phyloP scores from a whole-genome alignment of 2,113 vertebrate species.

The Brachyhypopomus gauderio region DNA sequence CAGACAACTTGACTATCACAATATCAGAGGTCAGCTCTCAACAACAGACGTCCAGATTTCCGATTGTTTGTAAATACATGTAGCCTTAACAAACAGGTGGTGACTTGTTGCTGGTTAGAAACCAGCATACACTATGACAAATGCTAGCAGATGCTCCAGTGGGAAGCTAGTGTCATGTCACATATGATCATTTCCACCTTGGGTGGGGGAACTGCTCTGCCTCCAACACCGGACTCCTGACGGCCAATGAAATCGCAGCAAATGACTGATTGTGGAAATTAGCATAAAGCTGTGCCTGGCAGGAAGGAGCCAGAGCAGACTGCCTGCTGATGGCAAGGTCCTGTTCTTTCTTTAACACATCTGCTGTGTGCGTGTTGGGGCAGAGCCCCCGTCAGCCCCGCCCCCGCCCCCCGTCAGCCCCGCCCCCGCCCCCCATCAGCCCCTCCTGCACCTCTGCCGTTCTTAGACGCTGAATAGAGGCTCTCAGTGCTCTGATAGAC shows the following conservation, averaged over 20 bases:
- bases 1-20: background rate
- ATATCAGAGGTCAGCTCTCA: background rate
- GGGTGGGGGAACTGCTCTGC: slow-evolving; percentile 13
- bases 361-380: slow-evolving; percentile 74
- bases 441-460: slow-evolving; percentile 71
- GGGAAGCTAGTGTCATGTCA: background rate
- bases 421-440: slow-evolving; percentile 67
- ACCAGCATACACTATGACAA: background rate
- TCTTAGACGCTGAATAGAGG: slow-evolving; percentile 72
- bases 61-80: background rate
- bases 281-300: slow-evolving; percentile 67
- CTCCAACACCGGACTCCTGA: slow-evolving; percentile 32
- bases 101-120: background rate
- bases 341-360: slow-evolving; percentile 77
- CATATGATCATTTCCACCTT: background rate
- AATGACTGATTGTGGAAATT: slow-evolving; percentile 66
- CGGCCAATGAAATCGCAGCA: slow-evolving; percentile 43
- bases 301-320: slow-evolving; percentile 47
- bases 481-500: slow-evolving; percentile 76
- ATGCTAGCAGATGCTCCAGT: background rate
- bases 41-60: background rate
- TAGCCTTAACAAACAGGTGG: background rate
- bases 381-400: slow-evolving; percentile 47
- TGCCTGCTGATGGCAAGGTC: slow-evolving; percentile 47
- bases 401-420: no score